These are phyloP conservation scores for Dolichoris vasculosae DNA, from an alignment of 1,140 invertebrate genomes.

Conservation along the genomic window DNA sequence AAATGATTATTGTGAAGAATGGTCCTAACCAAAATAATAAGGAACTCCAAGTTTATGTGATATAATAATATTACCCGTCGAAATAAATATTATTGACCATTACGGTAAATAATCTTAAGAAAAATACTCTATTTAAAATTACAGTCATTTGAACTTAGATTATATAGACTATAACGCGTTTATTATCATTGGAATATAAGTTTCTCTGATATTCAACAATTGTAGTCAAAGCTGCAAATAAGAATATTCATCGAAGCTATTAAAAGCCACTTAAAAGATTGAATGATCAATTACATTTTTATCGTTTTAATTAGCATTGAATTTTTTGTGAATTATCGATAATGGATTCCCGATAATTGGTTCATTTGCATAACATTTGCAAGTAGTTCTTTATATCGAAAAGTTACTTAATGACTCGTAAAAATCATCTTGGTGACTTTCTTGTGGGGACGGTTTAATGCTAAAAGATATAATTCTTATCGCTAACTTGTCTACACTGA, in stretches of 20 bases:
- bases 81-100: not conserved
- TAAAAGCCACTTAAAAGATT: slow-evolving; percentile 45
- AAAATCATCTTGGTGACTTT: not conserved
- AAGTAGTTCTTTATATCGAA: slow-evolving; percentile 10
- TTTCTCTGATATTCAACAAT: not conserved
- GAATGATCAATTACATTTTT: slow-evolving; percentile 52
- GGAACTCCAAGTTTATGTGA: not conserved
- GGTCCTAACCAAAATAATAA: no score
- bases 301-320: slow-evolving; percentile 35
- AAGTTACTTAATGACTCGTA: not conserved
- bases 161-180: not conserved
- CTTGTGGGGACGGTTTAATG: not conserved
- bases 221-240: slow-evolving; percentile 42
- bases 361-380: slow-evolving; percentile 46
- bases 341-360: slow-evolving; percentile 38
- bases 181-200: slow-evolving; percentile 55
- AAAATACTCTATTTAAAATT: not conserved
- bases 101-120: not conserved
- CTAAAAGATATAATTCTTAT: not conserved
- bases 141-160: not conserved
- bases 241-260: slow-evolving; percentile 16
- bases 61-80: not conserved
- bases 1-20: not conserved
- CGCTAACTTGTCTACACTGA: not conserved
- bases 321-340: slow-evolving; percentile 43